Base-by-base conservation (phyloP, 2,888 invertebrate genomes). In the Mythimna loreyi region DNA sequence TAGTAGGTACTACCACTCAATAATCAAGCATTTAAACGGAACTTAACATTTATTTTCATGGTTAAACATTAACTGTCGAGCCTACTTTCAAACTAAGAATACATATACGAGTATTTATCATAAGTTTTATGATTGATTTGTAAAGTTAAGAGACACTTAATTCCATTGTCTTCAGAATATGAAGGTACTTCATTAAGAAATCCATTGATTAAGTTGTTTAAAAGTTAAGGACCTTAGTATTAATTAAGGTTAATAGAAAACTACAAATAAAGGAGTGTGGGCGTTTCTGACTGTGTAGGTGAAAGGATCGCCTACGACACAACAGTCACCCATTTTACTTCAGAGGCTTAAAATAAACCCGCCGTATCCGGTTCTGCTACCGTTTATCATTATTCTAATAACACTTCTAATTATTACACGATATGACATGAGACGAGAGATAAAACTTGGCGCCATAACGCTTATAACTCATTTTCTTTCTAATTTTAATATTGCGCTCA, bases 361-460 rank as follows among this genome's bases (percentile, higher is more conserved):
- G 66, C 66, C 69, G 75, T 62, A 75, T 79, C 78, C 75, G 75
- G 78, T 75, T 78, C 52, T 71, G 53, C 53, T 33, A 57, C 49
- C 28, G 66, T 78, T 79, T 78, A 78, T 75, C 77, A 78, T 75
- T 78, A 78, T 78, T 75, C 56, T 66, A 66, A 78, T 78, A 78
- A 75, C 74, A 75, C 70, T 67, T 75, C 56, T 75, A 79, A 78
- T 78, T 68, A 68, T 73, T 78, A 70, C 55, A 45, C 49, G 79
- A 78, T 75, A 71, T 62, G 74, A 59, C 70, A 72, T 47, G 75
- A 62, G 75, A 71, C 80, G 57, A 36, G 49, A 64, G 82, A 82
- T 82, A 80, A 82, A 49, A 60, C 52, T 40, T 72, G 83, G 83
- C 83, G 83, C 82, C 83, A 67, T 45, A 19, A 19, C 4, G 25